Conservation (phyloP, 2,888 invertebrate genomes). For the Pristionchus arcanus region DNA sequence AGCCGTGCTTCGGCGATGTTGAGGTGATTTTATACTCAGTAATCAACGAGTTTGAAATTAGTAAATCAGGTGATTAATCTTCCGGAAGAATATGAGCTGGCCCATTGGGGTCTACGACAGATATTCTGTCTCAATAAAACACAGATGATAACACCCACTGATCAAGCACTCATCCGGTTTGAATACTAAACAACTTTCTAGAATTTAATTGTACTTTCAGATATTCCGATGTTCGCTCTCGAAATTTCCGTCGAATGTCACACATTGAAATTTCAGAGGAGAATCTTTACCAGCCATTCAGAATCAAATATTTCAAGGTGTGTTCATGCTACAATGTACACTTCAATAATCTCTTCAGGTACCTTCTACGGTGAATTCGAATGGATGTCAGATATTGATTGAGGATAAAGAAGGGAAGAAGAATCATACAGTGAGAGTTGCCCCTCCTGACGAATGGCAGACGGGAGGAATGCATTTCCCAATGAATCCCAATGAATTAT, state of each 20-base stretch:
- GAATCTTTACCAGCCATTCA: conserved; percentile 59
- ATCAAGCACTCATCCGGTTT: conserved; percentile 63
- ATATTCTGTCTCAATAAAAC: conserved; percentile 70
- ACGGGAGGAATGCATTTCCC: neutral
- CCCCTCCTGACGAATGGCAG: conserved; percentile 19
- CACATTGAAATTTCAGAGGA: neutral
- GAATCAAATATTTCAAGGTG: conserved; percentile 61
- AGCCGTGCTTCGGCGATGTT: conserved; percentile 61
- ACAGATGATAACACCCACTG: conserved; percentile 62
- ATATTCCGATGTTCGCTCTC: conserved; percentile 28
- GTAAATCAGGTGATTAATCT: conserved; percentile 60
- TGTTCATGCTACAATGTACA: neutral
- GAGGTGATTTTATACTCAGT: neutral
- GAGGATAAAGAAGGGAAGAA: conserved; percentile 18
- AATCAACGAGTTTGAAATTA: neutral
- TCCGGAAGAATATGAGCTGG: conserved; percentile 29
- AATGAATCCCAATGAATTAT: neutral
- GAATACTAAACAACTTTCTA: neutral
- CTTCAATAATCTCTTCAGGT: conserved; percentile 44
- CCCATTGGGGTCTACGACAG: conserved; percentile 41
- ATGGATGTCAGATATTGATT: conserved; percentile 56
- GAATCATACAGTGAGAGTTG: conserved; percentile 33
- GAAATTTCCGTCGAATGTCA: neutral
- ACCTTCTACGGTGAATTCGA: conserved; percentile 49
- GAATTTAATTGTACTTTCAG: neutral